Base-by-base conservation (phyloP, 1,140 invertebrate genomes). In the Drosophila repletoides region DNA sequence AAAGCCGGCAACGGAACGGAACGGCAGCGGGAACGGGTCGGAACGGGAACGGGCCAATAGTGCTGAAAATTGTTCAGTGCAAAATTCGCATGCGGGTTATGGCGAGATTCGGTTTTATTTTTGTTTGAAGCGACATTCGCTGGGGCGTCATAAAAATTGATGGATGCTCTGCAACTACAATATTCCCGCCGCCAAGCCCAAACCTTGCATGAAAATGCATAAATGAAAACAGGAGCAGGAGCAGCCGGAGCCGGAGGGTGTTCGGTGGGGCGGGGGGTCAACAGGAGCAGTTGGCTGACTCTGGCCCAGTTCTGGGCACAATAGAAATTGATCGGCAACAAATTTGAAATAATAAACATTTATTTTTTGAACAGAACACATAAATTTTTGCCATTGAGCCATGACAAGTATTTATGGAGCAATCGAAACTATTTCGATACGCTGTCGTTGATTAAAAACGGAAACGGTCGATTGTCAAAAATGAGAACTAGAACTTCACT, bases 81-180 rank as follows among this genome's bases (percentile, higher is more conserved):
- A n/a, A 60, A 61, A 76, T 65, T 83, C 45, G 49, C 67, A 72
- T 36, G 71, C 58, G 33, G 61, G 46, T 67, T 69, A 64, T 74
- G 74, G 74, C 60, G 40, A 61, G 75, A 75, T 67, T 63, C 63
- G 33, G 19, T 59, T 48, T 34, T 66, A 45, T 58, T 66, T 51
- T n/a, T 24, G 6, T 4, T 22, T 41, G 21, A n/a, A 40, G 29
- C 55, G 46, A 61, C 49, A 55, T 67, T 75, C 79, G 75, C 79
- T 75, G 58, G 79, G 74, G 80, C 58, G 66, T 75, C 75, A 79
- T 84, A 84, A 84, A 84, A 84, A 75, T 86, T 84, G 79, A 84
- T 84, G 75, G 60, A 84, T 86, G 74, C 74, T 19, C 51, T 15
- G 7, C 15, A 5, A 4, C n/a, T 19, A n/a, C n/a, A n/a, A n/a